These are phyloP conservation scores for Triplophysa siluroides DNA, from an alignment of 2,113 vertebrate species.

Conservation along the genomic window DNA sequence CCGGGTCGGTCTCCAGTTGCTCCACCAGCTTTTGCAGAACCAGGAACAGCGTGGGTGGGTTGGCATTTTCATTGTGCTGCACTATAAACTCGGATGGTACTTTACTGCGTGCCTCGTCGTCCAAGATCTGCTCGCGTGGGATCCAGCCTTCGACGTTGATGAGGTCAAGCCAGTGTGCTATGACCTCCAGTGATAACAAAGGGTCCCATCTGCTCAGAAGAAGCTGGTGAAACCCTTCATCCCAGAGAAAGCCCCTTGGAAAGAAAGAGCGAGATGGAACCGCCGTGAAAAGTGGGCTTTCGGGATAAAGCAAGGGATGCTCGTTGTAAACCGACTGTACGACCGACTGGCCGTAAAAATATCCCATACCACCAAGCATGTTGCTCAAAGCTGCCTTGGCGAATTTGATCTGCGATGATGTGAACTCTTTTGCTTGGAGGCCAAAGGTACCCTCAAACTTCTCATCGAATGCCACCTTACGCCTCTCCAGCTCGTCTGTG, in stretches of 20 bases:
- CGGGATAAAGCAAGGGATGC: conserved; percentile 70
- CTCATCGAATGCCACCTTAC: conserved; percentile 68
- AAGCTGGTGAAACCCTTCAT: conserved; percentile 95
- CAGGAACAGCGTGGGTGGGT: conserved; percentile 86
- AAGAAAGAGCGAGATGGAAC: conserved; percentile 96
- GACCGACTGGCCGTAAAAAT: conserved; percentile 87
- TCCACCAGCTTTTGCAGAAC: conserved; percentile 74
- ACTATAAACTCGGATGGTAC: conserved; percentile 87
- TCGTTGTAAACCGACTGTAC: conserved; percentile 77
- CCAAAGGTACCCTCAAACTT: conserved; percentile 84
- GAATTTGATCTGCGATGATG: conserved; percentile 73
- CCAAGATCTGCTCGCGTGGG: conserved; percentile 92
- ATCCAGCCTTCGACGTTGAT: conserved; percentile 95
- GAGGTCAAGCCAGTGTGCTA: conserved; percentile 91
- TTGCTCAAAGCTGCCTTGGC: conserved; percentile 86
- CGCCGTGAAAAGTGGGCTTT: conserved; percentile 81
- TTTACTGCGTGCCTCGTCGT: conserved; percentile 87
- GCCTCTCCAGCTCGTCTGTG: conserved; percentile 73
- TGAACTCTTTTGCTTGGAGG: conserved; percentile 78
- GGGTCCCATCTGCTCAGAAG: conserved; percentile 87
- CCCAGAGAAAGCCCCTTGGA: conserved; percentile 95
- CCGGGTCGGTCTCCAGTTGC: conserved; percentile 57
- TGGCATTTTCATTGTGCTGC: conserved; percentile 81
- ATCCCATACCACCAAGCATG: conserved; percentile 89
- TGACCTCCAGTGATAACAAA: conserved; percentile 76